Percentiles rank a stretch among this genome's conserved stretches.
phyloP scores from a whole-genome alignment of 2,797 vertebrate genomes.

The Ciconia nigra region DNA sequence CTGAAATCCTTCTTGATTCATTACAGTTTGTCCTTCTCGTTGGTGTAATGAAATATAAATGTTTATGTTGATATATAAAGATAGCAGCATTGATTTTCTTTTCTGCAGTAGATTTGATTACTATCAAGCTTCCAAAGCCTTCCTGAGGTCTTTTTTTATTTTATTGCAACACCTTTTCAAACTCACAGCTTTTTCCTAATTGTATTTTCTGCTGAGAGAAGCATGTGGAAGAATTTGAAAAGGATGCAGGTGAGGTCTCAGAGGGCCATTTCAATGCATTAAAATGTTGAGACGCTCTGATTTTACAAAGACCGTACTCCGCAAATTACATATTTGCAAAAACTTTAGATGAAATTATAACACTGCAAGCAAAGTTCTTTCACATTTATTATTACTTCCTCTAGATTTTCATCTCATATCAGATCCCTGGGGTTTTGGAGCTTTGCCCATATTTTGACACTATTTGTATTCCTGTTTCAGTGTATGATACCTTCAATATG shows the following conservation, averaged over 20 bases:
- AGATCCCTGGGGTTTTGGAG: neutral
- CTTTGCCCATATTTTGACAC: neutral
- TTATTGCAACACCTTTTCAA: conserved; percentile 50
- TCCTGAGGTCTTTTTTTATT: conserved; percentile 23
- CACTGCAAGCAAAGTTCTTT: neutral
- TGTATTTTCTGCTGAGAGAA: conserved; percentile 63
- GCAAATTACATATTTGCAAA: neutral
- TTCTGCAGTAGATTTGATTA: conserved; percentile 54
- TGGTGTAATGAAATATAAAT: conserved; percentile 62
- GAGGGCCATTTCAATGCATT: neutral
- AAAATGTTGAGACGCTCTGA: conserved; percentile 2
- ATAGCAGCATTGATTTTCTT: conserved; percentile 60
- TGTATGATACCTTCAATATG: neutral
- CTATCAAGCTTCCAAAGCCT: conserved; percentile 48
- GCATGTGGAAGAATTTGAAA: neutral
- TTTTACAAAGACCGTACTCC: neutral
- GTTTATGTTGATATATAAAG: conserved; percentile 64
- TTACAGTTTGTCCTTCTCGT: conserved; percentile 26
- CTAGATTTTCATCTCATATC: neutral
- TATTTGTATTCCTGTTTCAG: neutral
- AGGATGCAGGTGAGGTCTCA: conserved; percentile 50
- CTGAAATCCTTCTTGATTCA: conserved; percentile 33
- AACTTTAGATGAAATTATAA: conserved; percentile 26
- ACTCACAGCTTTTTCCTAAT: conserved; percentile 35
- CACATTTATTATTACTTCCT: neutral